Evolutionary conservation across 2,113 vertebrate genomes (phyloP).

Genomic region (Chrysemys picta): DNA sequence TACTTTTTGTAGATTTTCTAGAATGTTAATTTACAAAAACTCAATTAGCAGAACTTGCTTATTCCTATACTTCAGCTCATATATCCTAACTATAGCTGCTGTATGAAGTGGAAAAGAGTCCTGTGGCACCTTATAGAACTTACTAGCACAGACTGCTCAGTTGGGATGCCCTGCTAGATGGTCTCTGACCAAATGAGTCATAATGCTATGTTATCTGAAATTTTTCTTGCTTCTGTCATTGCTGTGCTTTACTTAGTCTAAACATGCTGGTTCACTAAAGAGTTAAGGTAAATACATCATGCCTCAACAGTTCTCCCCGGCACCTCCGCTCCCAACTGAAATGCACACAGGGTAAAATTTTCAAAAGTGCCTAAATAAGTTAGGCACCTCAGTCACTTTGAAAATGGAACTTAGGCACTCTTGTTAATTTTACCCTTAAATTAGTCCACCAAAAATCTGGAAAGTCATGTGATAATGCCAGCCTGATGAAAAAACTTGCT

Average conservation of each 20-base stretch:
- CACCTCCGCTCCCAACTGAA: neutral
- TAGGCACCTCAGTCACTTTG: neutral
- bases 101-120: no score
- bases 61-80: neutral
- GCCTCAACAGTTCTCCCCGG: neutral
- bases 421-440: neutral
- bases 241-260: neutral
- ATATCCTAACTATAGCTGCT: neutral
- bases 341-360: neutral
- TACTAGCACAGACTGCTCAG: neutral
- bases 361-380: neutral
- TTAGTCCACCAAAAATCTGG: neutral
- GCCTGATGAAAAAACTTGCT: neutral
- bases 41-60: neutral
- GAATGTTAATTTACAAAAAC: neutral
- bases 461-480: neutral
- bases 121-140: neutral
- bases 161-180: neutral
- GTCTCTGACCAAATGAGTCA: neutral
- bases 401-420: neutral
- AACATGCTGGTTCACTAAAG: neutral
- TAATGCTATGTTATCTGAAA: neutral
- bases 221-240: neutral
- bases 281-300: no score
- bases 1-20: neutral